Percentiles rank a stretch among this genome's conserved stretches.
These are phyloP conservation scores for Nyctibius bracteatus DNA, from an alignment of 2,113 vertebrate genomes.

Conservation along the genomic window DNA sequence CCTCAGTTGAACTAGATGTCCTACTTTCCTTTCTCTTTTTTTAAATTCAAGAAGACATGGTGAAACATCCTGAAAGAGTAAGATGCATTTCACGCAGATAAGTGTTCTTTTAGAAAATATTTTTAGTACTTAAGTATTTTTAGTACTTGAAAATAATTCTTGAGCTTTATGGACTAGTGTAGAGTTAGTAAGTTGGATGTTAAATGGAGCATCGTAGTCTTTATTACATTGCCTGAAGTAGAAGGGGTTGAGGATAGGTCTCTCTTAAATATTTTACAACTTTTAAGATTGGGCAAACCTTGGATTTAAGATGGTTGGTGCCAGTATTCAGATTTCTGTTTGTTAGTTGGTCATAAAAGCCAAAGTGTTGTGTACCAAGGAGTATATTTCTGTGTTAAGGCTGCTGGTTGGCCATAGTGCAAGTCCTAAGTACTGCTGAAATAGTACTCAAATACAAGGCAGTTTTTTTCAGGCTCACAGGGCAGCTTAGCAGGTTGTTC, in stretches of 20 bases:
- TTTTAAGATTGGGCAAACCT: background rate
- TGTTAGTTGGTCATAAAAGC: background rate
- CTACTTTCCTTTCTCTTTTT: background rate
- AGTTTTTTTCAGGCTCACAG: background rate
- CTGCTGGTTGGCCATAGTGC: accelerated
- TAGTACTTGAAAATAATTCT: background rate
- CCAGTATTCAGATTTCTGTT: background rate
- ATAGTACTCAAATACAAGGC: background rate
- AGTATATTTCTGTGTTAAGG: background rate
- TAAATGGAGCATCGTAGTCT: background rate
- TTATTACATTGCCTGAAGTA: background rate
- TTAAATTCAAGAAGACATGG: background rate
- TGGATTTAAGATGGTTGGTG: background rate
- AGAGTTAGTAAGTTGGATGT: background rate
- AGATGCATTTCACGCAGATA: background rate
- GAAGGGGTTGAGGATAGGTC: background rate
- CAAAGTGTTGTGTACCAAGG: background rate
- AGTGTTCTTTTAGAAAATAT: background rate
- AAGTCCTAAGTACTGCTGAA: background rate
- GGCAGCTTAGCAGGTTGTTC: background rate
- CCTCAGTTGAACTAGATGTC: background rate
- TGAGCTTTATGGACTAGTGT: background rate
- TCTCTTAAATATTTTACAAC: background rate
- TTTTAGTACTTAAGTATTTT: background rate
- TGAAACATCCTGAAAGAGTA: background rate